A percentile compares a stretch with the other conserved stretches of the same genome.
Evolutionary conservation across 2,797 vertebrate species (phyloP).

Genomic region (Cichlasoma orientale): DNA sequence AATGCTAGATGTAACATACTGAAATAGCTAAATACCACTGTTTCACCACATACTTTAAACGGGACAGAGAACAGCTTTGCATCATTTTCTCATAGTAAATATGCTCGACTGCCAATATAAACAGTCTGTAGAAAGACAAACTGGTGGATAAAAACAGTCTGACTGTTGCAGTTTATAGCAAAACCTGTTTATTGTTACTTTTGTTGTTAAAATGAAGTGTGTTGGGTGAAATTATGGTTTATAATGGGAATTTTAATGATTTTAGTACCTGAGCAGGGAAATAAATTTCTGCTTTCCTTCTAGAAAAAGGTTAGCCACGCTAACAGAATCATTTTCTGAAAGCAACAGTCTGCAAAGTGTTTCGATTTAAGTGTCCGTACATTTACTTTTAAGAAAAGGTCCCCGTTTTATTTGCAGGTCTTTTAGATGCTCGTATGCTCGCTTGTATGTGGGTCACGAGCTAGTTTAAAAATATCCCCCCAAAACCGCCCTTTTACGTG

Average conservation of each 20-base stretch:
- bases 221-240: neutral
- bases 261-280: neutral
- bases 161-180: slow-evolving; percentile 10
- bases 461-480: neutral
- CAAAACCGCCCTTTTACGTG: neutral
- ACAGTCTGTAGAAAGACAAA: slow-evolving; percentile 44
- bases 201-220: slow-evolving; percentile 22
- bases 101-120: slow-evolving; percentile 47
- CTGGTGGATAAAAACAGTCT: neutral
- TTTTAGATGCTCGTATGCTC: neutral
- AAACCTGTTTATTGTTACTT: slow-evolving; percentile 10
- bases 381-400: neutral
- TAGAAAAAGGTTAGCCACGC: neutral
- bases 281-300: neutral
- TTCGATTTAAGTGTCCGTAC: neutral
- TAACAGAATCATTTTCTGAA: neutral
- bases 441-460: neutral
- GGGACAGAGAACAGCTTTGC: slow-evolving; percentile 33
- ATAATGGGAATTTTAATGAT: slow-evolving; percentile 2
- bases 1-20: slow-evolving; percentile 32
- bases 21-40: slow-evolving; percentile 35
- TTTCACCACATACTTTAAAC: slow-evolving; percentile 30
- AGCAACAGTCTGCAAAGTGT: accelerated
- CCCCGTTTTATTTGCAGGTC: neutral
- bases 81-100: slow-evolving; percentile 44